Percentiles rank a stretch among this genome's conserved stretches.
Evolutionary conservation across 1,140 invertebrate genomes (phyloP).

Genomic region (Drosophila serrata): DNA sequence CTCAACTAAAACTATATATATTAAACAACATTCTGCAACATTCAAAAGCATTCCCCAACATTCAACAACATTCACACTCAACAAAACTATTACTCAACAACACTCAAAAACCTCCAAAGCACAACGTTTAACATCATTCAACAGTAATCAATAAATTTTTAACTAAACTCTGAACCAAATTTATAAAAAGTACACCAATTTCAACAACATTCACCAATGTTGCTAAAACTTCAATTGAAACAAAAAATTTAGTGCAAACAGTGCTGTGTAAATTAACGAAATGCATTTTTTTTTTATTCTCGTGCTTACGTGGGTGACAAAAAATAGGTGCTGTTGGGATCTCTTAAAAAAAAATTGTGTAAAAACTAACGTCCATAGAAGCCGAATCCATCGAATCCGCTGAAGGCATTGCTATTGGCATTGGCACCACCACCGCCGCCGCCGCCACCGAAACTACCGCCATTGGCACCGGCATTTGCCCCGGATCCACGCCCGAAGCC

Average conservation of each 20-base stretch:
- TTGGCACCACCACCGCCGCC: conserved; percentile 59
- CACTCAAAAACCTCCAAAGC: not conserved
- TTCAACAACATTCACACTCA: not conserved
- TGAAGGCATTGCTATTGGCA: conserved; percentile 53
- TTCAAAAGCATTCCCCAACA: not conserved
- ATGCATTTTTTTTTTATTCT: conserved; percentile 59
- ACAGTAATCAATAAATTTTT: not conserved
- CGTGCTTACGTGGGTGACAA: conserved; percentile 42
- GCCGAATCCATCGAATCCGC: conserved; percentile 36
- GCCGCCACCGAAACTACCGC: conserved; percentile 19
- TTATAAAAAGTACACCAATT: not conserved
- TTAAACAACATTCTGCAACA: not conserved
- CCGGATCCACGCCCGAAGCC: conserved; percentile 6
- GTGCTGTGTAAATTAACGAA: conserved; percentile 56
- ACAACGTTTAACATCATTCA: too few relatives aligned
- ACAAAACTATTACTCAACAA: not conserved
- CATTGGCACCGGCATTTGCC: conserved; percentile 13
- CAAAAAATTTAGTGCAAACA: conserved; percentile 2
- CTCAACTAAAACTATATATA: not conserved
- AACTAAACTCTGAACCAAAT: too few relatives aligned
- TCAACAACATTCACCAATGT: not conserved
- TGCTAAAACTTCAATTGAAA: too few relatives aligned
- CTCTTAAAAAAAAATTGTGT: not conserved
- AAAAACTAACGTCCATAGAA: conserved; percentile 65
- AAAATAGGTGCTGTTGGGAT: conserved; percentile 8